These are phyloP conservation scores for Trilocha varians DNA, from an alignment of 2,888 invertebrate species.

Conservation along the genomic window DNA sequence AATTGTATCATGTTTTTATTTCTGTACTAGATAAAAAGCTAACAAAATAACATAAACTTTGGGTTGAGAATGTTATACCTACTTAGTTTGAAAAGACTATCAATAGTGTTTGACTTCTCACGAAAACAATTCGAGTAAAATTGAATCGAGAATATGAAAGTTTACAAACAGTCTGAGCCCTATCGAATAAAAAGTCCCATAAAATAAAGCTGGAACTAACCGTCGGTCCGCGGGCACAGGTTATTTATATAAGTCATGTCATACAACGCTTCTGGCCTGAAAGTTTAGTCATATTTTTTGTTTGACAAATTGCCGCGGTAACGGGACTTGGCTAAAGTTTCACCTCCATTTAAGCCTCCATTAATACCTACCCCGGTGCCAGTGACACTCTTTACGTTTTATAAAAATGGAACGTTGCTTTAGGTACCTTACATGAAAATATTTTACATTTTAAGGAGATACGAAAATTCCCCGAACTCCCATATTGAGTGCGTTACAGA, in stretches of 20 bases:
- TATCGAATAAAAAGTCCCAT: slow-evolving; percentile 31
- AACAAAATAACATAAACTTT: too few relatives aligned
- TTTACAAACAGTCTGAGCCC: slow-evolving; percentile 22
- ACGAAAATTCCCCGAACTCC: too few relatives aligned
- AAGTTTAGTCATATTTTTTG: slow-evolving; percentile 67
- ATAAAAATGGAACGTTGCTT: slow-evolving; percentile 15
- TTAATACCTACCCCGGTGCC: slow-evolving; percentile 48
- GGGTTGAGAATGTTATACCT: too few relatives aligned
- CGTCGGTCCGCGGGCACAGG: slow-evolving; percentile 31
- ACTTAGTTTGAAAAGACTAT: neutral
- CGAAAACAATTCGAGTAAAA: neutral
- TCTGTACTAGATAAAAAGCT: too few relatives aligned
- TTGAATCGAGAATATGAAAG: slow-evolving; percentile 9
- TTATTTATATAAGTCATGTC: slow-evolving; percentile 64
- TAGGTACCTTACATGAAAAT: slow-evolving; percentile 13
- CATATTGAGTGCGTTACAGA: too few relatives aligned
- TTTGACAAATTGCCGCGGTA: slow-evolving; percentile 67
- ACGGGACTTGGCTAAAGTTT: slow-evolving; percentile 64
- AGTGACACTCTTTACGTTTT: slow-evolving; percentile 39
- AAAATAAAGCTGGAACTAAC: slow-evolving; percentile 41
- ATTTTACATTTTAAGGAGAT: too few relatives aligned
- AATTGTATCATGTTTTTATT: too few relatives aligned
- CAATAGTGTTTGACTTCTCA: neutral
- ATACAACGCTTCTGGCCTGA: slow-evolving; percentile 52
- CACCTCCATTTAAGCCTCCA: slow-evolving; percentile 61